Evolutionary conservation across 2,888 invertebrate species (phyloP).

Genomic region (Acrobasis suavella): DNA sequence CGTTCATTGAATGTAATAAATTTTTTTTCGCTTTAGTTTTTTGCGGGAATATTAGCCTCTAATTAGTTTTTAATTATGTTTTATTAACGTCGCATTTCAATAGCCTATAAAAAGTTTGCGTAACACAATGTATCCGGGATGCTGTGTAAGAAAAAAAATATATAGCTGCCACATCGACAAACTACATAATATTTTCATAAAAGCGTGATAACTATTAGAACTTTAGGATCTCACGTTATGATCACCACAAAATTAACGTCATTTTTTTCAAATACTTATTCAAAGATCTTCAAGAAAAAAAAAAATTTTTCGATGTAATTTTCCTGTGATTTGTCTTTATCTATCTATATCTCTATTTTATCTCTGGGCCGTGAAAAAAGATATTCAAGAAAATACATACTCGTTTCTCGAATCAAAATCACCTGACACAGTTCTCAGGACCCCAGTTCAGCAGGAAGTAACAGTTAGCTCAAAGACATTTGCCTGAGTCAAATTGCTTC

Average conservation of each 20-base stretch:
- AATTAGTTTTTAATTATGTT: slow-evolving; percentile 10
- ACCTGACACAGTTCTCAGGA: slow-evolving; percentile 71
- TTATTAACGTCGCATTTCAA: background rate
- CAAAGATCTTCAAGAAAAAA: no score
- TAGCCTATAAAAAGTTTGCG: slow-evolving; percentile 1
- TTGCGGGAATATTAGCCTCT: slow-evolving; percentile 10
- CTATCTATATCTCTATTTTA: no score
- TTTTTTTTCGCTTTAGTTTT: slow-evolving; percentile 23
- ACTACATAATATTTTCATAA: no score
- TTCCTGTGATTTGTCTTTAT: no score
- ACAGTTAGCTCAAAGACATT: slow-evolving; percentile 52
- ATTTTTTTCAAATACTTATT: no score
- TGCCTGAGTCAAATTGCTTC: slow-evolving; percentile 59
- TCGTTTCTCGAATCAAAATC: slow-evolving; percentile 38
- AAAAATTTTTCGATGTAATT: no score
- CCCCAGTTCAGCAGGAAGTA: slow-evolving; percentile 48
- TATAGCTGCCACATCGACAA: background rate
- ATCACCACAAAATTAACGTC: no score
- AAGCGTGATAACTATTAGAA: no score
- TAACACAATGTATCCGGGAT: background rate
- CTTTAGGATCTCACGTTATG: no score
- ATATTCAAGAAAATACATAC: background rate
- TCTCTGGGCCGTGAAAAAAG: background rate
- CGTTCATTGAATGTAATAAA: slow-evolving; percentile 34
- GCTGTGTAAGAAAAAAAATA: background rate